Evolutionary conservation across 2,888 invertebrate species (phyloP).

Genomic region (Pinctada fucata): DNA sequence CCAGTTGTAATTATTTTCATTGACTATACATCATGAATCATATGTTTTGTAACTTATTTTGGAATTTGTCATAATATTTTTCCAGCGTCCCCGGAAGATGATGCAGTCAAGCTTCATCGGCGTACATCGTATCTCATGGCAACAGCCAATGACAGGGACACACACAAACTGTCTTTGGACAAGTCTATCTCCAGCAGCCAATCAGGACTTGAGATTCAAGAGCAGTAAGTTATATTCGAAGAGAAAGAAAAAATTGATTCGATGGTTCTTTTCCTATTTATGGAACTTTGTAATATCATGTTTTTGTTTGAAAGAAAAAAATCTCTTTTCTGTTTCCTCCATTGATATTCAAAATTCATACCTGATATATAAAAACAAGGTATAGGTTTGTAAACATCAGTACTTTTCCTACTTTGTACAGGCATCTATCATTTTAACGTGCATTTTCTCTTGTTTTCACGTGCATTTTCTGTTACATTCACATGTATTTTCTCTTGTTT

Average conservation of each 20-base stretch:
- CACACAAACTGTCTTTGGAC: conserved; percentile 40
- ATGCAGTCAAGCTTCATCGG: conserved; percentile 83
- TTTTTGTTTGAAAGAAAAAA: neutral
- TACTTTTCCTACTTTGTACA: too few relatives aligned
- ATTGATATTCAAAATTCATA: neutral
- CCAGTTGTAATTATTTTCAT: too few relatives aligned
- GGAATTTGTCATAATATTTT: neutral
- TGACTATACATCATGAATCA: too few relatives aligned
- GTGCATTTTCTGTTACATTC: too few relatives aligned
- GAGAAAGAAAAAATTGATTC: neutral
- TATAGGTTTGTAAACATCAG: too few relatives aligned
- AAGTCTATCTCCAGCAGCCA: conserved; percentile 36
- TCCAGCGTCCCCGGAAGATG: conserved; percentile 79
- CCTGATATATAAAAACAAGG: too few relatives aligned
- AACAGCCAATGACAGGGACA: conserved; percentile 80
- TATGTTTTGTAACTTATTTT: too few relatives aligned
- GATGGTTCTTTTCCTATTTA: too few relatives aligned
- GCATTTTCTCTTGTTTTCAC: too few relatives aligned
- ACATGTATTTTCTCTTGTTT: too few relatives aligned
- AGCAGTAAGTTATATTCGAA: conserved; percentile 26
- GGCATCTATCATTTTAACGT: too few relatives aligned
- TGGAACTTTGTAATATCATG: neutral
- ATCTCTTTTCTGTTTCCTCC: neutral
- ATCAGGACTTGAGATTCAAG: conserved; percentile 31
- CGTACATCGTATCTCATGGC: conserved; percentile 96